A percentile compares a stretch with the other conserved stretches of the same genome.
Conservation (phyloP, 2,888 invertebrate genomes). For the Bedellia somnulentella region DNA sequence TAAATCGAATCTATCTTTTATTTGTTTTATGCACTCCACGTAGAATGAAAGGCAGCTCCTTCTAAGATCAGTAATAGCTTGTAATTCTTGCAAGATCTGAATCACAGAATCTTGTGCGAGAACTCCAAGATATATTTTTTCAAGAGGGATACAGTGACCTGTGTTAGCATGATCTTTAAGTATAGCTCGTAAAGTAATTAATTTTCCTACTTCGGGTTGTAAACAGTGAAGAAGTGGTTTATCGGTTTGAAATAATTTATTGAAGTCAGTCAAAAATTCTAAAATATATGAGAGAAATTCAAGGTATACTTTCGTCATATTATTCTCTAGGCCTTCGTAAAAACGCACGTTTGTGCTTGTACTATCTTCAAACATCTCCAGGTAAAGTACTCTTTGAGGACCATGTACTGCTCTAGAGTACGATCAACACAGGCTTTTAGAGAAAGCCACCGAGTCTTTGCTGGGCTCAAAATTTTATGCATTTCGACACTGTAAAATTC, state of each 20-base stretch:
- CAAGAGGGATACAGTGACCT: conserved; percentile 8
- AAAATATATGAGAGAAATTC: conserved; percentile 10
- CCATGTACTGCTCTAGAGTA: conserved; percentile 3
- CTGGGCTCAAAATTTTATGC: conserved; percentile 10
- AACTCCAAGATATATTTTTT: too few relatives aligned
- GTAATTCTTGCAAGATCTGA: conserved; percentile 1
- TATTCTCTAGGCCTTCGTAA: conserved; percentile 6
- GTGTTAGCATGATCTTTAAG: conserved; percentile 9
- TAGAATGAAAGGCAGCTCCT: neutral
- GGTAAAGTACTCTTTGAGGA: conserved; percentile 1
- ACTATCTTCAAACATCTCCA: conserved; percentile 2
- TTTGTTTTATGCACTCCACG: neutral
- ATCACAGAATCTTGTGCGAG: too few relatives aligned
- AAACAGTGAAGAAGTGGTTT: conserved; percentile 8
- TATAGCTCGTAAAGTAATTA: conserved; percentile 7
- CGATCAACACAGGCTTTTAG: conserved; percentile 3
- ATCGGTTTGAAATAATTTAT: too few relatives aligned
- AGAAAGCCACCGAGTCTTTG: neutral
- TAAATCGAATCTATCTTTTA: conserved; percentile 1
- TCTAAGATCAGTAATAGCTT: too few relatives aligned
- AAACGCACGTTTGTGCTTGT: conserved; percentile 1
- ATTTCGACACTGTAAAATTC: conserved; percentile 8
- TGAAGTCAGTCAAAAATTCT: conserved; percentile 6
- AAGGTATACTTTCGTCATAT: conserved; percentile 9
- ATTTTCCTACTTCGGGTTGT: conserved; percentile 8